Base-by-base conservation (phyloP, 2,888 invertebrate species). In the Tachina fera region DNA sequence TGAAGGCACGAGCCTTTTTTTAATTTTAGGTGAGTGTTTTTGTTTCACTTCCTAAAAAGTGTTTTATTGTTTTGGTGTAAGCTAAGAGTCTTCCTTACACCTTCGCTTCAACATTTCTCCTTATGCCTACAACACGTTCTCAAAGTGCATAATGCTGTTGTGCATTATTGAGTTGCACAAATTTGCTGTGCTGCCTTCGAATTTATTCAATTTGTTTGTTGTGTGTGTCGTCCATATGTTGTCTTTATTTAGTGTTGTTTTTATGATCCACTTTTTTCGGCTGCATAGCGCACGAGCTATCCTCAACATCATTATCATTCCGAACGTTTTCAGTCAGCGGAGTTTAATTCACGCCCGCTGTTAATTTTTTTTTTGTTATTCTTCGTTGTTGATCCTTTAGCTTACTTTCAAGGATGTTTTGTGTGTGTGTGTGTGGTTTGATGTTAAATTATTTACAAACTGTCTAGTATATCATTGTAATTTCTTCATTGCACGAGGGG, bases 1-100 rank as follows among this genome's bases (percentile, higher is more conserved):
- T 47, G 74, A 67, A 83, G 86, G 82, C 86, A 86, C 86, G 86
- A 86, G 86, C 79, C 83, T 61, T 79, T 77, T 71, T 67, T 53
- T 41, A 13, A n/a, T 51, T 39, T 47, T n/a, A 45, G 63, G 13
- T 77, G 43, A 53, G 43, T 78, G 45, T 78, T 51, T 13, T 72
- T 61, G 22, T 13, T 70, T 53, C 22, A 78, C 47, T 78, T 85
- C 85, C 82, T 86, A 47, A 75, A 82, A 47, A 67, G n/a, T 68
- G 49, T 60, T 67, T 74, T 78, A 19, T 58, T 60, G 43, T 56
- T 68, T 60, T 74, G 47, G 74, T 67, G 22, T 11, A 63, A 77
- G 71, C 19, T 53, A 31, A 51, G 63, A 56, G 65, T 47, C 63
- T 56, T 63, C 16, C 47, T 41, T 67, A 83, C 83, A 86, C 79